phyloP scores from a whole-genome alignment of 2,888 invertebrate genomes.

The Dinocampus coccinellae region DNA sequence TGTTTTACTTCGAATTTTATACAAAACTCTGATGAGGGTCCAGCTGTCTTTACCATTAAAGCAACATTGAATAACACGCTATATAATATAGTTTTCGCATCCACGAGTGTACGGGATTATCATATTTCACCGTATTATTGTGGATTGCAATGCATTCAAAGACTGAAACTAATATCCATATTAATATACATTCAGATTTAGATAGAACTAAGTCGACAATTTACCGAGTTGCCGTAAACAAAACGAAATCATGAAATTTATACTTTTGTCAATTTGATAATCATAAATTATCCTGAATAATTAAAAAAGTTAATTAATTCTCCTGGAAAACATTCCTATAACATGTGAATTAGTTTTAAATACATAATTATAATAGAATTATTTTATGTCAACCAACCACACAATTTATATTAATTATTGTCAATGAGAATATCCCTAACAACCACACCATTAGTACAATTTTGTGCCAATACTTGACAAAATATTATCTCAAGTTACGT shows the following conservation, averaged over 20 bases:
- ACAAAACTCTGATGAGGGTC: slow-evolving; percentile 39
- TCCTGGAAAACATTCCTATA: slow-evolving; percentile 54
- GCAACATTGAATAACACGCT: slow-evolving; percentile 27
- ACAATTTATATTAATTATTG: background rate
- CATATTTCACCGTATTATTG: slow-evolving; percentile 41
- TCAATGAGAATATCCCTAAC: slow-evolving; percentile 32
- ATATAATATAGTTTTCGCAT: slow-evolving; percentile 10
- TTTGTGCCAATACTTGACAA: slow-evolving; percentile 65
- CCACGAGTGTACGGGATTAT: background rate
- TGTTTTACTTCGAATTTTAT: slow-evolving; percentile 28
- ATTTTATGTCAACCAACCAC: slow-evolving; percentile 20
- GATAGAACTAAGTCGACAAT: slow-evolving; percentile 29
- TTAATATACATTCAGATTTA: slow-evolving; percentile 36
- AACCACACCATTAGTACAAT: slow-evolving; percentile 64
- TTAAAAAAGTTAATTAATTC: slow-evolving; percentile 25
- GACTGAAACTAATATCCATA: slow-evolving; percentile 60
- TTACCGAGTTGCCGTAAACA: slow-evolving; percentile 1
- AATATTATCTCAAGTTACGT: slow-evolving; percentile 52
- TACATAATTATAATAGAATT: slow-evolving; percentile 48
- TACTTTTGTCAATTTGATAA: background rate
- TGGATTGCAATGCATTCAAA: slow-evolving; percentile 59
- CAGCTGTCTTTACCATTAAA: slow-evolving; percentile 49
- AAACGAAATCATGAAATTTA: slow-evolving; percentile 20
- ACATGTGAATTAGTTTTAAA: slow-evolving; percentile 54
- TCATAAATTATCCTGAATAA: background rate